phyloP scores from a whole-genome alignment of 2,888 invertebrate species.

The Luffia ferchaultella region DNA sequence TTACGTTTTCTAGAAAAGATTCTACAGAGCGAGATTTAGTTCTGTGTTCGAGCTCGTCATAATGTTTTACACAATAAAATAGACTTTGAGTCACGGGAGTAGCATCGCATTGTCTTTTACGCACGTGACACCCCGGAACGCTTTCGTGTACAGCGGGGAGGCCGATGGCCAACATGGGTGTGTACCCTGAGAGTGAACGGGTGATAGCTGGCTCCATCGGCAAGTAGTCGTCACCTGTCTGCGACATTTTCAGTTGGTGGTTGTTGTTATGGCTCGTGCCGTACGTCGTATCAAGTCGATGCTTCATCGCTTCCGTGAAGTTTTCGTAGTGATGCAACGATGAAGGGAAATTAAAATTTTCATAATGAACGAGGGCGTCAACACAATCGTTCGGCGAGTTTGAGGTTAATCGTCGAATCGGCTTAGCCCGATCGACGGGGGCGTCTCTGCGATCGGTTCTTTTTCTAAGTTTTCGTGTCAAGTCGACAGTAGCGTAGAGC shows the following conservation, averaged over 20 bases:
- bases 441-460: conserved; percentile 11
- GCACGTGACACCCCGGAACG: too few species aligned
- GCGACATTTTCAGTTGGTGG: not conserved
- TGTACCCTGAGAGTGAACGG: conserved; percentile 61
- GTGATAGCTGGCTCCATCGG: conserved; percentile 70
- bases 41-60: too few species aligned
- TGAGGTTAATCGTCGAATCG: not conserved
- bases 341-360: conserved; percentile 79
- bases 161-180: conserved; percentile 78
- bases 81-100: too few species aligned
- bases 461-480: conserved; percentile 69
- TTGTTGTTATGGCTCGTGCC: conserved; percentile 10
- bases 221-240: conserved; percentile 66
- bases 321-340: conserved; percentile 80
- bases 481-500: conserved; percentile 75
- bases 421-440: not conserved
- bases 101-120: too few species aligned
- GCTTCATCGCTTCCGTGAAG: conserved; percentile 70
- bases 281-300: not conserved
- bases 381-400: conserved; percentile 37
- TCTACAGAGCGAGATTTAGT: too few species aligned
- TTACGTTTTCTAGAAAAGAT: too few species aligned
- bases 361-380: conserved; percentile 69
- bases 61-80: too few species aligned
- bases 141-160: conserved; percentile 47